These are phyloP conservation scores for Drepanosiphum platanoidis DNA, from an alignment of 2,888 invertebrate species.

Conservation along the genomic window DNA sequence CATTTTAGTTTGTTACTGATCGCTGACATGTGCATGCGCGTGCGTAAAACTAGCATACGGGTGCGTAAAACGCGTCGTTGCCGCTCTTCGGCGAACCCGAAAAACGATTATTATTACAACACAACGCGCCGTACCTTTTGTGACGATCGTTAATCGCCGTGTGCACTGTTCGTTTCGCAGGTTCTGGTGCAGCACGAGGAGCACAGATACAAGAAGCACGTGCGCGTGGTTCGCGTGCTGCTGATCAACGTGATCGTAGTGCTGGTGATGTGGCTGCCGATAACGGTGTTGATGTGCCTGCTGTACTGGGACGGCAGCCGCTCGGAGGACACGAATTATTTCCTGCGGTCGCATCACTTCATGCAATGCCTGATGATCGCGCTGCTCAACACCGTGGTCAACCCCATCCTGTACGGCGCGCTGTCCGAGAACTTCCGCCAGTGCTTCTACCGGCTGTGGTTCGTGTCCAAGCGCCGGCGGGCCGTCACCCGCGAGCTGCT, in stretches of 20 bases:
- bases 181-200: slow-evolving; percentile 64
- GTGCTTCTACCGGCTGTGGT: slow-evolving; percentile 69
- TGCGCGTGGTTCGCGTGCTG: slow-evolving; percentile 70
- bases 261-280: slow-evolving; percentile 72
- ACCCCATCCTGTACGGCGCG: slow-evolving; percentile 71
- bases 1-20: too few relatives aligned
- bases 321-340: slow-evolving; percentile 69
- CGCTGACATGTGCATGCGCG: too few relatives aligned
- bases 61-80: too few relatives aligned
- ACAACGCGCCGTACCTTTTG: too few relatives aligned
- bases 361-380: slow-evolving; percentile 70
- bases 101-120: too few relatives aligned
- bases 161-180: too few relatives aligned
- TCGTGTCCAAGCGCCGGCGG: slow-evolving; percentile 63
- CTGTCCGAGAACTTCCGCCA: slow-evolving; percentile 71
- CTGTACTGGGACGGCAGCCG: slow-evolving; percentile 71
- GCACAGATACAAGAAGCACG: slow-evolving; percentile 69
- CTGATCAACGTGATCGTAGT: slow-evolving; percentile 71
- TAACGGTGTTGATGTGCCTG: slow-evolving; percentile 70
- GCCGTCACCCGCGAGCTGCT: slow-evolving; percentile 54
- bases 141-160: too few relatives aligned
- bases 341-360: slow-evolving; percentile 71
- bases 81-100: too few relatives aligned
- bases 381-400: slow-evolving; percentile 71
- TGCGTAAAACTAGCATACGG: too few relatives aligned